Evolutionary conservation across 2,797 vertebrate species (phyloP).

Genomic region (Echiichthys vipera): DNA sequence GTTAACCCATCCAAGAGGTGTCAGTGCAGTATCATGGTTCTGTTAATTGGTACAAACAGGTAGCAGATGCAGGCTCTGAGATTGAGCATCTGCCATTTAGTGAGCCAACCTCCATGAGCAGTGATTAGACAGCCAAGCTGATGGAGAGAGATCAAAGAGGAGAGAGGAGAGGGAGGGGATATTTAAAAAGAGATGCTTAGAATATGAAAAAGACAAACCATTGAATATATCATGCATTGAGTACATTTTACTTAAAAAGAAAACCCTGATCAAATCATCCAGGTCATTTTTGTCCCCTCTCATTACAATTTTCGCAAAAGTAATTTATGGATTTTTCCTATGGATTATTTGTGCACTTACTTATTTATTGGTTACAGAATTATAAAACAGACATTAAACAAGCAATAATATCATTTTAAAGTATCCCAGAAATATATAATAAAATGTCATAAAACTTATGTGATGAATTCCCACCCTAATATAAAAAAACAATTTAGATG

Average conservation of each 20-base stretch:
- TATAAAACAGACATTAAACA: not conserved
- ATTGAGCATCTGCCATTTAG: conserved; percentile 82
- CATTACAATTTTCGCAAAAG: not conserved
- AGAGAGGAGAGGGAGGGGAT: not conserved
- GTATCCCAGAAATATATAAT: not conserved
- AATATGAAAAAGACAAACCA: not conserved
- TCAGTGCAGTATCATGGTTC: conserved; percentile 79
- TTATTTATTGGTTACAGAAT: not conserved
- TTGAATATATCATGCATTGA: not conserved
- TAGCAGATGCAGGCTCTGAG: conserved; percentile 81
- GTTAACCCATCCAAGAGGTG: conserved; percentile 88
- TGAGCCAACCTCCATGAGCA: conserved; percentile 67
- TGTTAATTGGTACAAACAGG: conserved; percentile 87
- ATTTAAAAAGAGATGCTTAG: not conserved
- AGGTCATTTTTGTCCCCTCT: not conserved
- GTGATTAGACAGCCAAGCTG: conserved; percentile 70
- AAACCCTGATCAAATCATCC: too few relatives aligned
- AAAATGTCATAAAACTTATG: not conserved
- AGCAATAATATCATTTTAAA: not conserved
- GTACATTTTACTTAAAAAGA: not conserved
- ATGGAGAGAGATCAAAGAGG: conserved; percentile 49
- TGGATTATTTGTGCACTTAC: not conserved
- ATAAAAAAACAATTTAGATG: not conserved
- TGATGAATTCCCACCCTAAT: not conserved
- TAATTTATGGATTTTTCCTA: not conserved